Evolutionary conservation across 2,888 invertebrate genomes (phyloP), one percentile per base, ranked within the genome.

Genomic region (Synanthedon tipuliformis): DNA sequence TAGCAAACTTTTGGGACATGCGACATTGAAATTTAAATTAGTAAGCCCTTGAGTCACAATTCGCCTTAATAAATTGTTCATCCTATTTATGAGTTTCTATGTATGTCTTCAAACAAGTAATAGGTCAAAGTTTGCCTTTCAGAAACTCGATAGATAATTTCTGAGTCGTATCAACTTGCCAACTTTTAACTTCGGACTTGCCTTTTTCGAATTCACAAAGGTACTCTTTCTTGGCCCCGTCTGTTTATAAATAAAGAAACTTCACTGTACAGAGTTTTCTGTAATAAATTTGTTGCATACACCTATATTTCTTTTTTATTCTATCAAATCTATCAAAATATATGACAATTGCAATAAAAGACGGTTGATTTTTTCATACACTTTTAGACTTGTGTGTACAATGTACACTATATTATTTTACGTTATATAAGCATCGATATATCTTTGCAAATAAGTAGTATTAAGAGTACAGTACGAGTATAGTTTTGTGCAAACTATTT

Each of bases 151-250:
- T 68, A 69, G 71, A 69, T 71, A 71, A 74, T 71, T 71, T 68
- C 65, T 62, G 65, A 71, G 67, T 67, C 65, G 62, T 68, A 68
- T 65, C 68, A 74, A 75, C 71, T 73, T 70, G 56, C 57, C 52
- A 68, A 73, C 70, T 71, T 71, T 68, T 65, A 69, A 71, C 71
- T 74, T 73, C 63, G 57, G 61, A 68, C 63, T 68, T 60, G 62
- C 65, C 70, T 66, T 70, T 75, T 68, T 71, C 65, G 60, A 73
- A 74, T 75, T 74, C 70, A 69, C 71, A 73, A 75, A 75, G 71
- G 66, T 66, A 63, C 65, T 49, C 45, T 45, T 15, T 45, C 13
- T 45, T 7, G 45, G 5, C 8, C 11, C 45, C n/a, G 2, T 45
- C 45, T 15, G 45, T 34, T 34, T 34, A 10, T 34, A 34, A 34